These are phyloP conservation scores for Chloroclysta siterata DNA, from an alignment of 2,888 invertebrate genomes.

Conservation along the genomic window DNA sequence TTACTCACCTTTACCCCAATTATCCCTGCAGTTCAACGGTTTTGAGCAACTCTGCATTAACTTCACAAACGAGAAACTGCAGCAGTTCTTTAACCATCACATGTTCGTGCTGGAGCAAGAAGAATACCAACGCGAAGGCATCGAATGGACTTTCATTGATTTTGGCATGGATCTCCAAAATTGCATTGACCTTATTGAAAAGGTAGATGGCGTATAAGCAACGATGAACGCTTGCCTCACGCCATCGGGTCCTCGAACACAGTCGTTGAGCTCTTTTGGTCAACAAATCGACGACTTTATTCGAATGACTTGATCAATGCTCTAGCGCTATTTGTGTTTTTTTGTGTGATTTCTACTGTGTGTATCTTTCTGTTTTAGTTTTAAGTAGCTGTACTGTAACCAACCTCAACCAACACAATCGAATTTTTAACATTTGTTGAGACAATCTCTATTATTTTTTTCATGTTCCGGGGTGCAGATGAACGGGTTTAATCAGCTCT, in stretches of 20 bases:
- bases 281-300: slow-evolving; percentile 48
- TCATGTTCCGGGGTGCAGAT: slow-evolving; percentile 85
- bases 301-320: slow-evolving; percentile 73
- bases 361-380: slow-evolving; percentile 50
- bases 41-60: slow-evolving; percentile 99
- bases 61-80: slow-evolving; percentile 98
- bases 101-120: slow-evolving; percentile 99
- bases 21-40: slow-evolving; percentile 93
- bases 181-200: slow-evolving; percentile 98
- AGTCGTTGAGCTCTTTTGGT: slow-evolving; percentile 42
- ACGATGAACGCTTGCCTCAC: slow-evolving; percentile 80
- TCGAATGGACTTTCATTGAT: slow-evolving; percentile 98
- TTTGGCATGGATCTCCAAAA: slow-evolving; percentile 98
- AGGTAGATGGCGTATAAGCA: slow-evolving; percentile 89
- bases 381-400: slow-evolving; percentile 31
- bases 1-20: slow-evolving; percentile 67
- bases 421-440: slow-evolving; percentile 45
- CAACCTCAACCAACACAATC: slow-evolving; percentile 34
- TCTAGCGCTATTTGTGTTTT: slow-evolving; percentile 60
- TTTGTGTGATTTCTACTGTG: slow-evolving; percentile 65
- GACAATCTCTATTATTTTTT: slow-evolving; percentile 60
- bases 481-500: slow-evolving; percentile 97
- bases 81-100: slow-evolving; percentile 99
- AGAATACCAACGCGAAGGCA: slow-evolving; percentile 97
- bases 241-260: slow-evolving; percentile 71